Percentiles rank a stretch among this genome's conserved stretches.
Conservation (phyloP, 1,140 invertebrate species). For the Akabosia matsudoensis region DNA sequence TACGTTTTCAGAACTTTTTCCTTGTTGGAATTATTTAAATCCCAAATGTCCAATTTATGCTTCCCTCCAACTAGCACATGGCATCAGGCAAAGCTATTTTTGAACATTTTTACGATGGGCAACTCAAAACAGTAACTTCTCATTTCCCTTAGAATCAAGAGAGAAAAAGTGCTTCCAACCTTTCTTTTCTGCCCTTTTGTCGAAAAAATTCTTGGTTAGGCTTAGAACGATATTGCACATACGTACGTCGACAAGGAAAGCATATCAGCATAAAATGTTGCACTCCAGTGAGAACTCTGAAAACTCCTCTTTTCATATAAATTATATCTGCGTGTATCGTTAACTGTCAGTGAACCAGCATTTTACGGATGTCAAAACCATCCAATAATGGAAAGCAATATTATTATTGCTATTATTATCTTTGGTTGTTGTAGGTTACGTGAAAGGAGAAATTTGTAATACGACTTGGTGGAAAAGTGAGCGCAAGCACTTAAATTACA, state of each 20-base stretch:
- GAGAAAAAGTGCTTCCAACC: background rate
- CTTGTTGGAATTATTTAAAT: slow-evolving; percentile 20
- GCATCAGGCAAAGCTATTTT: background rate
- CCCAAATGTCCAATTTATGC: slow-evolving; percentile 16
- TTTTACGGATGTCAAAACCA: slow-evolving; percentile 20
- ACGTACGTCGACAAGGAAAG: background rate
- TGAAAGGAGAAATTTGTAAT: background rate
- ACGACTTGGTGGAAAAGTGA: slow-evolving; percentile 7
- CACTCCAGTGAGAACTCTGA: background rate
- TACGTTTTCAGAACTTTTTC: slow-evolving; percentile 9
- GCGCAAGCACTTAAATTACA: slow-evolving; percentile 14
- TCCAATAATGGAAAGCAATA: slow-evolving; percentile 10
- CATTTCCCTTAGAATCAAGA: background rate
- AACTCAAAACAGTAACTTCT: slow-evolving; percentile 19
- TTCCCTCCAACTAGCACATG: background rate
- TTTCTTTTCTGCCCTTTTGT: background rate
- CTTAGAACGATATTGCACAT: background rate
- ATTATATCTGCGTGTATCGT: background rate
- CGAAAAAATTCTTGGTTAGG: background rate
- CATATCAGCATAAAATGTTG: background rate
- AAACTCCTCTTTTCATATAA: background rate
- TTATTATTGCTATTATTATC: background rate
- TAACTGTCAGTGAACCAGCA: background rate
- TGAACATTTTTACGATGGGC: slow-evolving; percentile 2
- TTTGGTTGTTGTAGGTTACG: background rate